phyloP scores from a whole-genome alignment of 92 coral and sea anemone genomes.

The Zoanthus solanderi region DNA sequence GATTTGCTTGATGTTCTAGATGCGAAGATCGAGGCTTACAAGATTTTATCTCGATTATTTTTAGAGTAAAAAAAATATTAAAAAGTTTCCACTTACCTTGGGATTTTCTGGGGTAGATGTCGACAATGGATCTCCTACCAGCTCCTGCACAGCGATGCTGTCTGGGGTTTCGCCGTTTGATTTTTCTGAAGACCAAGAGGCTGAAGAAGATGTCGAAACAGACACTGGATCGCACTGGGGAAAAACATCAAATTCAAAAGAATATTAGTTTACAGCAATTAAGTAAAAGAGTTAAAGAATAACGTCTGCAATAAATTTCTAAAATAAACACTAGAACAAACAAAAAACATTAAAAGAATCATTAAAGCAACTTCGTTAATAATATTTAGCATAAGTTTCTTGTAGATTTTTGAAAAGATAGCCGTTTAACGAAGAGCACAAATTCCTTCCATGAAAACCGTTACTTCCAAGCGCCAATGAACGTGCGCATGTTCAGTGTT shows the following conservation, averaged over 20 bases:
- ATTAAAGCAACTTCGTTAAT: not conserved
- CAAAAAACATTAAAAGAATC: not conserved
- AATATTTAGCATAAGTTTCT: constrained; percentile 2
- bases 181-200: not conserved
- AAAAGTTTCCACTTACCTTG: not conserved
- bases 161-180: constrained; percentile 27
- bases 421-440: not conserved
- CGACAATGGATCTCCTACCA: not conserved
- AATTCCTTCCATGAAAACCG: not conserved
- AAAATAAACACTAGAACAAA: not conserved
- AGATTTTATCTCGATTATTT: constrained; percentile 13
- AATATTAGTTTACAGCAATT: too few relatives aligned
- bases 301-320: too few relatives aligned
- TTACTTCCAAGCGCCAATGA: constrained; percentile 12
- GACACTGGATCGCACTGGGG: not conserved
- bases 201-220: not conserved
- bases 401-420: not conserved
- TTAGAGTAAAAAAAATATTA: not conserved
- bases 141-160: not conserved
- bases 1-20: constrained; percentile 5
- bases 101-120: not conserved
- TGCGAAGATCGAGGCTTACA: constrained; percentile 6
- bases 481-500: constrained; percentile 30
- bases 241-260: too few relatives aligned
- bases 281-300: too few relatives aligned